Evolutionary conservation across 2,113 vertebrate species (phyloP), one percentile per base, ranked within the genome.

Genomic region (Chloropsis cyanopogon): DNA sequence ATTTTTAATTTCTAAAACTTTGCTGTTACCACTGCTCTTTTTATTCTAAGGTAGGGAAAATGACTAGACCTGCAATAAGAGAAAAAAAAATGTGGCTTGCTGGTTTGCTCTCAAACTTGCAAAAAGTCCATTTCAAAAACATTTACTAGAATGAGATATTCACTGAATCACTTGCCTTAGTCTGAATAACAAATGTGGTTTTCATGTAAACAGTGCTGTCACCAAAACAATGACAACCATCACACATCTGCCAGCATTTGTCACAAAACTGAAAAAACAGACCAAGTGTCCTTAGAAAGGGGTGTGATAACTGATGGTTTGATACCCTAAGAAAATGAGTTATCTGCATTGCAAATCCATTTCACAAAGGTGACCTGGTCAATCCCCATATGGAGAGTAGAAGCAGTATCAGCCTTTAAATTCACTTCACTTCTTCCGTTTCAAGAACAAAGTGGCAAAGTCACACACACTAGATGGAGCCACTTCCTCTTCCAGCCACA

Each of bases 141-240:
- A 52, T 61, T 88, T 69, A 52, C 76, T 63, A 66, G 90, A 94
- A 88, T 31, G 49, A 94, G 85, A 93, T 92, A 88, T 23, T 80
- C 79, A 75, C 63, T 78, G 93, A 90, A 92, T 82, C 35, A 28
- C 35, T 90, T 86, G 86, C 57, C 87, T 76, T 33, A 82, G 92
- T 86, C 96, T 98, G 97, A 96, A 97, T 95, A 97, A 97, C 96
- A 98, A 96, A 97, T 68, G 93, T 88, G 64, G 93, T 96, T 97
- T 93, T 96, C 77, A 97, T 96, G 94, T 95, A 96, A 97, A 96
- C 84, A 15, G 47, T 96, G 94, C 59, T 66, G 80, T 96, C 81
- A 92, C 76, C 86, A 88, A 85, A 76, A 79, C 50, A 91, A 93
- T 85, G 82, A 86, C 92, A 90, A 94, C 42, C 64, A 88, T 88